phyloP scores from a whole-genome alignment of 2,113 vertebrate genomes.

The Gnathonemus echidnorhynchus region DNA sequence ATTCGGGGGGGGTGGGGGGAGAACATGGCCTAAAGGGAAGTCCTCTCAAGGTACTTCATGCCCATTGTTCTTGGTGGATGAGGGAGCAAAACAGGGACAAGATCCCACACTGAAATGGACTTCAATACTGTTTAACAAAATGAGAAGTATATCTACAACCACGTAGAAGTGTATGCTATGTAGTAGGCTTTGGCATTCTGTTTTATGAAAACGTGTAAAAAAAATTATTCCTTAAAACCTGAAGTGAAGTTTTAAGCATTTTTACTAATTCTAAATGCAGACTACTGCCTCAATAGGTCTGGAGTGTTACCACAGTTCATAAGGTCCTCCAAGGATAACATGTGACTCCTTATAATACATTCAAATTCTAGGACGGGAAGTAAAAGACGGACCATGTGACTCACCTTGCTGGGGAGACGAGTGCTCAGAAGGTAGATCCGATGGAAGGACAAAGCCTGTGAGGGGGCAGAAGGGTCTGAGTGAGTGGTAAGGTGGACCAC shows the following conservation, averaged over 20 bases:
- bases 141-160: not conserved
- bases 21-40: not conserved
- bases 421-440: conserved; percentile 80
- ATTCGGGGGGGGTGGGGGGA: not conserved
- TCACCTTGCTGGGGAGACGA: conserved; percentile 85
- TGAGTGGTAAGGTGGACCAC: not conserved
- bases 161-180: not conserved
- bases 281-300: not conserved
- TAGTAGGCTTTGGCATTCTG: not conserved
- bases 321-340: not conserved
- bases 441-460: conserved; percentile 80
- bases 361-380: not conserved
- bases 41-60: not conserved
- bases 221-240: not conserved
- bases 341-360: not conserved
- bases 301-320: not conserved
- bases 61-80: not conserved
- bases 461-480: conserved; percentile 23
- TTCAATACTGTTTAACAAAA: not conserved
- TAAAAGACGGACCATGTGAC: conserved; percentile 7
- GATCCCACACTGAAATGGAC: not conserved
- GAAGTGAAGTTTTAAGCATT: not conserved
- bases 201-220: not conserved
- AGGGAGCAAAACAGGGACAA: not conserved
- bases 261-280: not conserved